These are phyloP conservation scores for Argyrosomus japonicus DNA, from an alignment of 2,113 vertebrate species.

Conservation along the genomic window DNA sequence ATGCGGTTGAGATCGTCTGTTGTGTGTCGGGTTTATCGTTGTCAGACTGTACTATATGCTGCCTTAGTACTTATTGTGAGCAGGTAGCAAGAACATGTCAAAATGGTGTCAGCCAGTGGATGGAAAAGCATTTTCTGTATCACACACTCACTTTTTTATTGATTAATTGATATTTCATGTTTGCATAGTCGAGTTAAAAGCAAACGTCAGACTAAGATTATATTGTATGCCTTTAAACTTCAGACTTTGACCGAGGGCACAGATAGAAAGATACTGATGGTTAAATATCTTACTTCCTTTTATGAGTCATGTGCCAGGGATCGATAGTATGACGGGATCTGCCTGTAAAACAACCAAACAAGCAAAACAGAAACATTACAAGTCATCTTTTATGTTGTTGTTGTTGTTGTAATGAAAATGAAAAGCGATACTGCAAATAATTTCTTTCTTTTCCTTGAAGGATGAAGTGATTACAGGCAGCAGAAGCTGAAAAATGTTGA, in stretches of 20 bases:
- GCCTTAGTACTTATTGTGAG: background rate
- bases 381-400: too few species aligned
- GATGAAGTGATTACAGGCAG: background rate
- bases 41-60: background rate
- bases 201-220: constrained; percentile 11
- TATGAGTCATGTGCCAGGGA: background rate
- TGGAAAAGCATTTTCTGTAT: background rate
- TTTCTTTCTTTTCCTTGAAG: background rate
- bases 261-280: background rate
- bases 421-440: background rate
- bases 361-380: background rate
- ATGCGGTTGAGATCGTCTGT: constrained; percentile 1
- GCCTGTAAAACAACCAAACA: background rate
- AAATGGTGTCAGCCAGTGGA: background rate
- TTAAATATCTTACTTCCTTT: background rate
- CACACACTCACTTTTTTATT: background rate
- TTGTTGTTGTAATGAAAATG: background rate
- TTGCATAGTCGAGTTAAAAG: constrained; percentile 3
- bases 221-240: background rate
- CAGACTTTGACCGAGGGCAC: constrained; percentile 27
- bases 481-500: background rate
- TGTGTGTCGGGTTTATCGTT: background rate
- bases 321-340: background rate
- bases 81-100: background rate
- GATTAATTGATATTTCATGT: constrained; percentile 16